Base-by-base conservation (phyloP, 2,888 invertebrate genomes). In the Thecocarcelia acutangulata region DNA sequence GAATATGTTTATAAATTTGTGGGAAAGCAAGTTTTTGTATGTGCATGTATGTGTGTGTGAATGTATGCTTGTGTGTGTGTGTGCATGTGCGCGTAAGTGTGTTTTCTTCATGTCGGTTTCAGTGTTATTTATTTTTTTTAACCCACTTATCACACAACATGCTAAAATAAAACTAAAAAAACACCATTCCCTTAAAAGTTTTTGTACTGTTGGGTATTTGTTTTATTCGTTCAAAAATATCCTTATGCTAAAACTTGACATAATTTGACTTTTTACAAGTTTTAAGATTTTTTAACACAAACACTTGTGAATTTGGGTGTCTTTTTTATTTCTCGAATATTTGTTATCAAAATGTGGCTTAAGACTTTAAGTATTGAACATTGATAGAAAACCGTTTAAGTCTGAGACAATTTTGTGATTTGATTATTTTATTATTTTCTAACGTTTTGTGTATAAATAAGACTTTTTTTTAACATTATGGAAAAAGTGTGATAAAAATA, bases 231-330 rank as follows among this genome's bases (percentile, higher is more conserved):
- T 56, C 12, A 28, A 58, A 75, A 66, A 42, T 24, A 69, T 54
- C 17, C 21, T 59, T 52, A 48, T 75, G 63, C 54, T 33, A 33
- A 61, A 76, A 63, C 76, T 81, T 81, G 81, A 77, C 72, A 81
- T 73, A 50, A 73, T 73, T 63, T 77, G 56, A 48, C 68, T 56
- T 48, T 33, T 56, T 63, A 50, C 61, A 50, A 61, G 42, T 72
- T 68, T 24, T 42, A 33, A 48, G 48, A n/a, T 73, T 76, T 52
- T 24, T 15, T 50, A 37, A 24, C 15, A 50, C 15, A 44, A 12
- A 46, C 54, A 17, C 24, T 28, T 28, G 24, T 5, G 5, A 24
- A 9, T 50, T 37, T 44, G 21, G 9, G 9, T 37, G 15, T 21
- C 12, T 19, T 42, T 28, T 13, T 46, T 6, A 6, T 19, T 11